These are phyloP conservation scores for Drosophila pullipes DNA, from an alignment of 2,888 invertebrate genomes.

Conservation along the genomic window DNA sequence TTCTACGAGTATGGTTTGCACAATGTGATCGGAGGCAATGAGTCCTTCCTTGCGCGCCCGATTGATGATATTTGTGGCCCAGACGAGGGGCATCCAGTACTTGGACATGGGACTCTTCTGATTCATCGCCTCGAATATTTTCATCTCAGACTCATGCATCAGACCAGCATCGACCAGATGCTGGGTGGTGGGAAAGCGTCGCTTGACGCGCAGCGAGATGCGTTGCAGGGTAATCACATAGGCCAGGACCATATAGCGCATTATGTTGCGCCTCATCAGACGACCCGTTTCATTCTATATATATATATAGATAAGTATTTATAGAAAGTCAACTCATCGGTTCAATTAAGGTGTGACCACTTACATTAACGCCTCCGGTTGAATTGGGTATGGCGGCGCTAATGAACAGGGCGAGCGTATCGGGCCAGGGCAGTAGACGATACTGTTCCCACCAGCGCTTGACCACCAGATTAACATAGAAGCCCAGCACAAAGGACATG, in stretches of 20 bases:
- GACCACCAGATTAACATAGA: conserved; percentile 96
- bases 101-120: conserved; percentile 95
- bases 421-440: conserved; percentile 96
- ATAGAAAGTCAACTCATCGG: not conserved
- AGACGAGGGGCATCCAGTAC: conserved; percentile 97
- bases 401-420: conserved; percentile 95
- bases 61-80: conserved; percentile 97
- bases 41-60: conserved; percentile 93
- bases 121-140: conserved; percentile 96
- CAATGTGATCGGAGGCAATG: conserved; percentile 95
- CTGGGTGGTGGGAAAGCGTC: conserved; percentile 95
- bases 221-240: conserved; percentile 95
- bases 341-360: conserved; percentile 26
- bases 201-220: conserved; percentile 94
- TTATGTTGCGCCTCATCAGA: conserved; percentile 95
- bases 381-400: conserved; percentile 95
- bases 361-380: conserved; percentile 86
- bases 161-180: conserved; percentile 96
- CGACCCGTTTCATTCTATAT: conserved; percentile 93
- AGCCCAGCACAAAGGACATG: conserved; percentile 97
- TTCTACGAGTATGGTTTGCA: conserved; percentile 95
- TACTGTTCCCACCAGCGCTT: conserved; percentile 99
- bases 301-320: not conserved
- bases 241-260: conserved; percentile 94
- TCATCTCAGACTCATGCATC: conserved; percentile 96